phyloP scores from a whole-genome alignment of 2,797 vertebrate genomes.

The Chaetophractus vellerosus region DNA sequence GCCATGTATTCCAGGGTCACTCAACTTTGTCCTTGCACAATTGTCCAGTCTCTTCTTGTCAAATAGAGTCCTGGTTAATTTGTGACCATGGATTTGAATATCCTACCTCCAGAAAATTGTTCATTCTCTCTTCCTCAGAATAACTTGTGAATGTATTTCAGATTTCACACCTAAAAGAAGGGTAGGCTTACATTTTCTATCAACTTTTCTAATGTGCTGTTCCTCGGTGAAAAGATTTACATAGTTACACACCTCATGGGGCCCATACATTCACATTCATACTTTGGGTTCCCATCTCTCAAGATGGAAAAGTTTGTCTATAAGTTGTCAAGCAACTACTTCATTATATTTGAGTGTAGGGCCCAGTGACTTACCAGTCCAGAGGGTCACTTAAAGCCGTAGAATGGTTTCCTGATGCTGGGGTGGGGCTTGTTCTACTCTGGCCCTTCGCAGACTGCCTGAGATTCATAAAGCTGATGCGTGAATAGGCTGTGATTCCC shows the following conservation, averaged over 20 bases:
- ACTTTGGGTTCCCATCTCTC: conserved; percentile 34
- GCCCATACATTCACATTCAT: conserved; percentile 27
- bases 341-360: conserved; percentile 31
- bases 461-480: background rate
- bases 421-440: background rate
- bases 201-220: background rate
- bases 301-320: conserved; percentile 40
- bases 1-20: background rate
- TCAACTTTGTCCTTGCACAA: background rate
- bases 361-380: background rate
- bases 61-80: conserved; percentile 13
- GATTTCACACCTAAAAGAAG: conserved; percentile 42
- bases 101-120: background rate
- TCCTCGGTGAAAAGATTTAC: conserved; percentile 48
- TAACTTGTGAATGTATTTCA: conserved; percentile 5
- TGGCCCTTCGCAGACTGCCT: background rate
- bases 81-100: background rate
- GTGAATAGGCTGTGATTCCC: background rate
- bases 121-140: background rate
- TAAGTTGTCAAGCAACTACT: conserved; percentile 14
- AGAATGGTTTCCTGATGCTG: background rate
- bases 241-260: background rate
- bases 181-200: background rate
- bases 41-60: conserved; percentile 15
- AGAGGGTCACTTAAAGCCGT: background rate